Evolutionary conservation across 2,888 invertebrate species (phyloP), one percentile per base, ranked within the genome.

Genomic region (Ophioninae sp.): DNA sequence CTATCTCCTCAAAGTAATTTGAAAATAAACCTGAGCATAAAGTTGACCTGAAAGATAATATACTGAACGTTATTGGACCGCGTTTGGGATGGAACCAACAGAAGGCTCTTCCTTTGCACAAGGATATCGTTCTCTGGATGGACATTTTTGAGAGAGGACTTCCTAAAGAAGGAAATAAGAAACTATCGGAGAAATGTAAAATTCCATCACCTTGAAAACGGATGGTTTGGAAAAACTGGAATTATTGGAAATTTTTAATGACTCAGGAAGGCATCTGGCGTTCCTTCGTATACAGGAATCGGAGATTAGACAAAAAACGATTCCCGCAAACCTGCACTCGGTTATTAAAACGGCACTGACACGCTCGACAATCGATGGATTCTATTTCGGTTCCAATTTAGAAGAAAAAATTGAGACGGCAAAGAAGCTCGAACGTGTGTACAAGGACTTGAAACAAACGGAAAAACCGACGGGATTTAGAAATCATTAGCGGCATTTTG

Each of bases 261-360:
- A 85, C 10, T 62, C 73, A 3, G 68, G 74, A 10, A 67, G 85
- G 17, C 41, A 85, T 0, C 59, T 87, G 3, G 80, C 79, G 2
- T 86, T 85, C 13, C 64, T 87, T 6, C 84, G 86, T 20, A 76
- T 83, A 7, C 84, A 87, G 2, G 83, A 85, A 68, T 68, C 84
- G 13, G 65, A 75, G 37, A 75, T 75, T 37, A 20, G 74, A 3
- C 20, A 13, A 56, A 75, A n/a, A 20, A 50, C 56, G 39, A 39
- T 75, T 21, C 65, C 65, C 56, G 57, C 65, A 67, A 65, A 75
- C 57, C 57, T 67, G 2, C 65, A 67, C 57, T 75, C 75, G 44
- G 37, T 56, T 39, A 57, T 65, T 17, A 75, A 57, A 57, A 65
- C 56, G 57, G 39, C 57, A 5, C 67, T 76, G n/a, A 67, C 39